Conservation (phyloP, 2,888 invertebrate species). For the Blastobasis adustella region DNA sequence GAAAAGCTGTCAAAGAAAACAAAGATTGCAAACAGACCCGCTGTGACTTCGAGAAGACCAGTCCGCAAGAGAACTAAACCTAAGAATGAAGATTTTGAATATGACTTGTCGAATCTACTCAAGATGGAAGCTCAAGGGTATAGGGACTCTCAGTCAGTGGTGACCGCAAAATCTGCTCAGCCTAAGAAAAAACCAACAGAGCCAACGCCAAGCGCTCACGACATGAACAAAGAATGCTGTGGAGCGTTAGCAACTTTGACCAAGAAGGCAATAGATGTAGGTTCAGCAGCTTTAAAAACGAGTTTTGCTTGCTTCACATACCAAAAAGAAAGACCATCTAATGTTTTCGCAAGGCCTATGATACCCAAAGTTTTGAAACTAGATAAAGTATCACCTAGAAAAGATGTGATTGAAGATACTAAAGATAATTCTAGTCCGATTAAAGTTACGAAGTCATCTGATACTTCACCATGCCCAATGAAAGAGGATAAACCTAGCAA, state of each 20-base stretch:
- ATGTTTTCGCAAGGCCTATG: constrained; percentile 54
- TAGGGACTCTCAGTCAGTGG: constrained; percentile 44
- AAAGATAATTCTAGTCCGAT: constrained; percentile 82
- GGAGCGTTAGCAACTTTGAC: constrained; percentile 53
- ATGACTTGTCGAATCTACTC: constrained; percentile 77
- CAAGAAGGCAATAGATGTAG: constrained; percentile 44
- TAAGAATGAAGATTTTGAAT: constrained; percentile 81
- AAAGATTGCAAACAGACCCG: constrained; percentile 19
- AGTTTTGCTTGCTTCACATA: constrained; percentile 24
- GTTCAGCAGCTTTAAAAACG: constrained; percentile 47
- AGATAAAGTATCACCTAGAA: constrained; percentile 57
- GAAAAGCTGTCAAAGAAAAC: constrained; percentile 41
- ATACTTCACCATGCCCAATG: no score
- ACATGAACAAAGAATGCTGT: constrained; percentile 47
- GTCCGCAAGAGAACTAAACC: constrained; percentile 79
- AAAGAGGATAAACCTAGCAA: no score
- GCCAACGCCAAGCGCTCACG: constrained; percentile 30
- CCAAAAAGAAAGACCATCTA: constrained; percentile 34
- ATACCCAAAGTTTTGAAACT: constrained; percentile 42
- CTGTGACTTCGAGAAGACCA: constrained; percentile 68
- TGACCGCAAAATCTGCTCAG: constrained; percentile 32
- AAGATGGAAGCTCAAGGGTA: constrained; percentile 70
- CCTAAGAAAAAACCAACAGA: constrained; percentile 40
- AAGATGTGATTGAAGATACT: constrained; percentile 35
- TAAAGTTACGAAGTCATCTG: constrained; percentile 63